Evolutionary conservation across 2,113 vertebrate genomes (phyloP).

Genomic region (Sus scrofa): DNA sequence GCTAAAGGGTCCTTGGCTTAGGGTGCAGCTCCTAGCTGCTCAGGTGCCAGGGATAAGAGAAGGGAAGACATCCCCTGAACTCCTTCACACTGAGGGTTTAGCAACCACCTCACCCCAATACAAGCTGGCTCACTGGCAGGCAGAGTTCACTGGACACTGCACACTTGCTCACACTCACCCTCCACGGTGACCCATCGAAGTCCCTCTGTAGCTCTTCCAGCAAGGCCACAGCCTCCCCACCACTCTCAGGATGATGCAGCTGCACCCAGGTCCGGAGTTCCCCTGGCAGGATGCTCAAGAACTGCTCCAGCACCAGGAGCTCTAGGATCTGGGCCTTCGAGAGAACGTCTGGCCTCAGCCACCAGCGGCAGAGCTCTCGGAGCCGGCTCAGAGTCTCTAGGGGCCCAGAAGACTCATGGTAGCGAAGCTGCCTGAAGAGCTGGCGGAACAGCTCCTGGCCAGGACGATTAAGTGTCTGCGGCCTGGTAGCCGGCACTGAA

Average conservation of each 20-base stretch:
- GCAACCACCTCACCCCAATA: background rate
- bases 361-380: constrained; percentile 82
- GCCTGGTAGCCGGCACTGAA: constrained; percentile 43
- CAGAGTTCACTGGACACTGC: background rate
- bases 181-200: background rate
- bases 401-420: constrained; percentile 80
- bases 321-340: constrained; percentile 83
- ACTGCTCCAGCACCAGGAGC: constrained; percentile 82
- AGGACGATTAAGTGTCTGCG: constrained; percentile 77
- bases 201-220: constrained; percentile 77
- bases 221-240: constrained; percentile 70
- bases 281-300: constrained; percentile 78
- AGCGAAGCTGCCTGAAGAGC: constrained; percentile 82
- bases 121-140: background rate
- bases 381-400: constrained; percentile 77
- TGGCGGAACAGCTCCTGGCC: constrained; percentile 83
- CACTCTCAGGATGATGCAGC: constrained; percentile 75
- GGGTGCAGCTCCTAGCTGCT: background rate
- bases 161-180: constrained; percentile 59
- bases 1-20: background rate
- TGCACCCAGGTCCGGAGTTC: constrained; percentile 81
- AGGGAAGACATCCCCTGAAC: background rate
- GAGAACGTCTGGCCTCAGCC: constrained; percentile 81
- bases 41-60: background rate
- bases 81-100: background rate